A percentile compares a stretch with the other conserved stretches of the same genome.
Conservation (phyloP, 2,888 invertebrate genomes). For the Eudasyphora cyanicolor region DNA sequence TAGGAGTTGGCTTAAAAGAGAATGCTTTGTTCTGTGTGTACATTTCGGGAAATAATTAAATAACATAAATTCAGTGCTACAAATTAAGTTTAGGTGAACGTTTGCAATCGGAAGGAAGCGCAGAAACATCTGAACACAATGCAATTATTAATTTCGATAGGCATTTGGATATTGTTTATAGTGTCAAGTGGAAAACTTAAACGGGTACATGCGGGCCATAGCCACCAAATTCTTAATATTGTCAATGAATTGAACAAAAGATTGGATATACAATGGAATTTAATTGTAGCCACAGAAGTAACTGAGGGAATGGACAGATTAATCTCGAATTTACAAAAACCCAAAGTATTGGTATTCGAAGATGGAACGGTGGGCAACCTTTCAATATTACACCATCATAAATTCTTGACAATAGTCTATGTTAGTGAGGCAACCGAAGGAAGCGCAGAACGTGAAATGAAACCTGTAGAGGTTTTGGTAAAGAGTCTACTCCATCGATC, state of each 20-base stretch:
- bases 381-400: not conserved
- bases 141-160: not conserved
- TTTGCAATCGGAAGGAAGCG: not conserved
- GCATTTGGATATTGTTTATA: not conserved
- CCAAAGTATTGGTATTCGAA: not conserved
- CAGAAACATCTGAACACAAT: not conserved
- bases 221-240: not conserved
- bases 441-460: not conserved
- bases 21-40: no score
- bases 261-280: constrained; percentile 40
- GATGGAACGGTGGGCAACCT: not conserved
- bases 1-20: no score
- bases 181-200: not conserved
- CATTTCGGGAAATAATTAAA: no score
- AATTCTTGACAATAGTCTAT: constrained; percentile 15
- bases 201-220: not conserved
- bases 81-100: not conserved
- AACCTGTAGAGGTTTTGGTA: not conserved
- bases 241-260: constrained; percentile 28
- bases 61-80: no score
- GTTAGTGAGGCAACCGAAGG: not conserved
- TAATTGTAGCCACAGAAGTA: not conserved
- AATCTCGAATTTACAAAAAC: not conserved
- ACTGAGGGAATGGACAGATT: not conserved
- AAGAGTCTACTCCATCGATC: not conserved